Conservation (phyloP, 2,113 vertebrate genomes). For the Alces alces region DNA sequence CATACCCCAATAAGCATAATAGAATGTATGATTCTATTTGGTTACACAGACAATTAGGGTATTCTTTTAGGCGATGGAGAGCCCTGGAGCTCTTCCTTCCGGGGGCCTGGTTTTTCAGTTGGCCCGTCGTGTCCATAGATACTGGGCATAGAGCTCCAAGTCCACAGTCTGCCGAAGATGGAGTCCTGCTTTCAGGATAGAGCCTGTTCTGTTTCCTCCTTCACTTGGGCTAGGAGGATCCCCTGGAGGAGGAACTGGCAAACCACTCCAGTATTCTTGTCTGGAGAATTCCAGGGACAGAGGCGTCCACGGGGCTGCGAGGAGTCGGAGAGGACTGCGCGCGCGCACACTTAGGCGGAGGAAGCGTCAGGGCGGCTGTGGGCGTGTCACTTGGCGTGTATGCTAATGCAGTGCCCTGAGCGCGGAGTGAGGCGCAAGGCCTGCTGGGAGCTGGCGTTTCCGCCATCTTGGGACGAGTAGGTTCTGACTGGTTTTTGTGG, state of each 20-base stretch:
- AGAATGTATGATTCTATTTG: background rate
- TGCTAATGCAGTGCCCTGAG: background rate
- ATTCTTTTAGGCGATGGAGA: background rate
- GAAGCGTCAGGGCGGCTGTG: background rate
- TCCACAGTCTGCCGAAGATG: background rate
- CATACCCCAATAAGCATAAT: background rate
- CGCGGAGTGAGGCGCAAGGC: background rate
- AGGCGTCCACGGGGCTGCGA: background rate
- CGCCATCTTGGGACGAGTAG: background rate
- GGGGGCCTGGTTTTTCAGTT: background rate
- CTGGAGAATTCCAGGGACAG: background rate
- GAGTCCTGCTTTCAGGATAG: background rate
- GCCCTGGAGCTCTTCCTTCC: background rate
- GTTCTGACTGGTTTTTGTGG: background rate
- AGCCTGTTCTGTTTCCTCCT: background rate
- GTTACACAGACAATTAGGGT: background rate
- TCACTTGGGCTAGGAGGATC: background rate
- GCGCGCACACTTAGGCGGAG: rapidly evolving
- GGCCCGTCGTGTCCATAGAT: background rate
- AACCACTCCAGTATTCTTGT: background rate
- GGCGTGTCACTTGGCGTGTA: background rate
- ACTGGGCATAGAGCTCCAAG: background rate
- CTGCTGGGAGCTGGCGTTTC: background rate
- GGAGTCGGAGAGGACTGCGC: background rate
- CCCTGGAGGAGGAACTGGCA: background rate